Evolutionary conservation across 1,140 invertebrate species (phyloP).

Genomic region (Meloidogyne exigua): DNA sequence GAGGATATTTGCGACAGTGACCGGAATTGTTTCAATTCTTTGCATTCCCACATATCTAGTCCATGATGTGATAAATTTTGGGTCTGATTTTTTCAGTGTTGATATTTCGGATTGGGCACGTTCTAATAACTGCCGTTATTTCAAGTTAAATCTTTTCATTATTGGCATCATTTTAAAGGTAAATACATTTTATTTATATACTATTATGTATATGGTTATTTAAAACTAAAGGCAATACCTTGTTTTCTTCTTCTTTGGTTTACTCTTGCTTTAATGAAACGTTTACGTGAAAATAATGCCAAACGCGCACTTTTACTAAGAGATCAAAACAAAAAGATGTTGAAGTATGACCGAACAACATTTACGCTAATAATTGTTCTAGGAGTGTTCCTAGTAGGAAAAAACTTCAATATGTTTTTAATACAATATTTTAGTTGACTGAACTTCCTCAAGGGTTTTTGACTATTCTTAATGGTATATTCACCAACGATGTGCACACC

Average conservation of each 20-base stretch:
- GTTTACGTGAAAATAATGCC: constrained; percentile 51
- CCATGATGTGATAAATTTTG: constrained; percentile 45
- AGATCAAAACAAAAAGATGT: constrained; percentile 31
- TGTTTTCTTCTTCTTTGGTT: constrained; percentile 57
- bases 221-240: constrained; percentile 43
- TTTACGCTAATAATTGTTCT: constrained; percentile 55
- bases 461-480: constrained; percentile 53
- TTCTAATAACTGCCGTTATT: constrained; percentile 41
- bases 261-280: constrained; percentile 47
- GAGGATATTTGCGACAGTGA: constrained; percentile 44
- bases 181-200: not conserved
- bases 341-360: constrained; percentile 56
- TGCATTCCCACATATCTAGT: constrained; percentile 54
- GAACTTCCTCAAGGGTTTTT: constrained; percentile 56
- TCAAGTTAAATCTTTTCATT: constrained; percentile 54
- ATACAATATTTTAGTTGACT: constrained; percentile 43
- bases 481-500: constrained; percentile 57
- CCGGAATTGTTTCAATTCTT: constrained; percentile 34
- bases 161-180: constrained; percentile 54
- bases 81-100: constrained; percentile 43
- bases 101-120: constrained; percentile 55
- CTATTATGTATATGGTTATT: no score
- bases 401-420: not conserved
- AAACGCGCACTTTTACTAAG: constrained; percentile 50
- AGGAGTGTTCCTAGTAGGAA: constrained; percentile 45